These are phyloP conservation scores for Cryptocheilus praepositus DNA, from an alignment of 2,888 invertebrate genomes.

Conservation along the genomic window DNA sequence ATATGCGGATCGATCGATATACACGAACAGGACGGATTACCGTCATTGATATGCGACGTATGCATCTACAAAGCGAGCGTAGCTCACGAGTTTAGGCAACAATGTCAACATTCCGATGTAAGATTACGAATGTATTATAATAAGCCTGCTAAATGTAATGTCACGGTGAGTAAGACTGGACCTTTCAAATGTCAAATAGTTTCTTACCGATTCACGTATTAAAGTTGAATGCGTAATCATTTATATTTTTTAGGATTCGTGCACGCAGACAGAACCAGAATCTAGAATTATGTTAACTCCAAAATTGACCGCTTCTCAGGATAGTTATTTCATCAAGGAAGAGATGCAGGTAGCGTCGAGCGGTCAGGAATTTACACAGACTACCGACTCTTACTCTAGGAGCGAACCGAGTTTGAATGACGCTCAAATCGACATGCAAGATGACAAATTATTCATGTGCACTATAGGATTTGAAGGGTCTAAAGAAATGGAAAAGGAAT, in stretches of 20 bases:
- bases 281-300: conserved; percentile 60
- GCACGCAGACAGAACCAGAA: conserved; percentile 68
- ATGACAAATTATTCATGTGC: conserved; percentile 58
- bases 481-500: conserved; percentile 45
- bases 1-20: conserved; percentile 70
- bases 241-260: conserved; percentile 62
- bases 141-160: conserved; percentile 63
- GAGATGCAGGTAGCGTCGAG: conserved; percentile 58
- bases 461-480: conserved; percentile 53
- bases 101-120: conserved; percentile 71
- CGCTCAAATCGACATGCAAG: conserved; percentile 45
- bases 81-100: conserved; percentile 71
- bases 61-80: conserved; percentile 71
- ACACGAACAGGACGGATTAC: conserved; percentile 71
- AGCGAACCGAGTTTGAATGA: conserved; percentile 37
- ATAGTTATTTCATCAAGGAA: conserved; percentile 67
- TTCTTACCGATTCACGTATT: too few relatives aligned
- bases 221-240: not conserved
- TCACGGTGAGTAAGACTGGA: conserved; percentile 51
- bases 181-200: conserved; percentile 10
- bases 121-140: conserved; percentile 68
- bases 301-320: conserved; percentile 50
- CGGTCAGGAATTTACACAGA: conserved; percentile 44
- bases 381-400: conserved; percentile 58
- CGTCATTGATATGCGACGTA: conserved; percentile 69